A percentile compares a stretch with the other conserved stretches of the same genome.
These are phyloP conservation scores for Endomychus coccineus DNA, from an alignment of 2,888 invertebrate genomes.

Conservation along the genomic window DNA sequence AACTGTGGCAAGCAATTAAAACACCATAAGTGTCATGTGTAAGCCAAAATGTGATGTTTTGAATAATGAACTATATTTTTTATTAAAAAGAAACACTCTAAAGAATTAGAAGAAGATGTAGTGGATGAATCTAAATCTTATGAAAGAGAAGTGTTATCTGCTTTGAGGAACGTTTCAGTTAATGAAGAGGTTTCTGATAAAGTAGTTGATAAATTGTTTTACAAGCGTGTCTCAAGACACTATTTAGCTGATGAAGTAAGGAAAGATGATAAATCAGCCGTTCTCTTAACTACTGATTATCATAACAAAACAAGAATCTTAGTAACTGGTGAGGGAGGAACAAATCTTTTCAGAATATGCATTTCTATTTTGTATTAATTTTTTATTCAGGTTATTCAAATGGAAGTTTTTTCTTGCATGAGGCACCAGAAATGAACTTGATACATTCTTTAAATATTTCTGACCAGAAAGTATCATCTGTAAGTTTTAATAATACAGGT, in stretches of 20 bases:
- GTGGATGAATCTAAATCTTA: conserved; percentile 52
- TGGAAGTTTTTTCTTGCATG: conserved; percentile 89
- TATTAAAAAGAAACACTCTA: background rate
- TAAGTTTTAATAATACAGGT: conserved; percentile 76
- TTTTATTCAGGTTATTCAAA: conserved; percentile 46
- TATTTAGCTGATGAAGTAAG: conserved; percentile 66
- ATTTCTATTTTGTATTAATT: background rate
- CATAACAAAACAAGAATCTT: conserved; percentile 73
- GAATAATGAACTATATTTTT: no score
- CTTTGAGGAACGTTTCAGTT: conserved; percentile 43
- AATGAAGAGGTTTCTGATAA: conserved; percentile 36
- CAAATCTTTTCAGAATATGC: background rate
- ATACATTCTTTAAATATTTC: conserved; percentile 88
- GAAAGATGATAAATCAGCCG: conserved; percentile 54
- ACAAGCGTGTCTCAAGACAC: conserved; percentile 64
- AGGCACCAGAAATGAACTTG: conserved; percentile 87
- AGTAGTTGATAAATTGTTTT: conserved; percentile 49
- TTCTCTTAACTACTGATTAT: conserved; percentile 75
- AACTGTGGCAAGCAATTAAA: no score
- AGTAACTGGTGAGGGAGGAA: conserved; percentile 53
- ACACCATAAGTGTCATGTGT: no score
- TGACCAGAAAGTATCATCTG: conserved; percentile 71
- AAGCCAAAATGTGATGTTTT: no score
- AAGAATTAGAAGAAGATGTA: conserved; percentile 56
- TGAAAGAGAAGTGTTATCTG: conserved; percentile 45